These are phyloP conservation scores for Drosophila athabasca DNA, from an alignment of 1,140 invertebrate species.

Conservation along the genomic window DNA sequence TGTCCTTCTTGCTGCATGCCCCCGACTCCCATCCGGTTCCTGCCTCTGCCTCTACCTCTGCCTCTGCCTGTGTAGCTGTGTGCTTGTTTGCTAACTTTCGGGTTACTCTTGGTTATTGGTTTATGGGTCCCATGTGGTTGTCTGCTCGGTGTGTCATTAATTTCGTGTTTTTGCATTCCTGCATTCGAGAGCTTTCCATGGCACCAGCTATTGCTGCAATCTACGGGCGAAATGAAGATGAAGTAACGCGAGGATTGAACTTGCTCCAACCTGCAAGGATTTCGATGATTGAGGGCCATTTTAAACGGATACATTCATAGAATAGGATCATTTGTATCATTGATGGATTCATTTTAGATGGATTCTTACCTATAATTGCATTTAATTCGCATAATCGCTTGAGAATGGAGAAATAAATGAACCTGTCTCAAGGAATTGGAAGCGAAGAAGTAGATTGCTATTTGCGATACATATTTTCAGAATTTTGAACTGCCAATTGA, in stretches of 20 bases:
- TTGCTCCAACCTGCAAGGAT: neutral
- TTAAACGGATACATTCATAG: no score
- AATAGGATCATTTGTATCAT: no score
- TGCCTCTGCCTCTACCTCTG: neutral
- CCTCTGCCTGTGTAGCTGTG: conserved; percentile 11
- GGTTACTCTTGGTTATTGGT: conserved; percentile 74
- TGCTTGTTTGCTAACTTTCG: conserved; percentile 63
- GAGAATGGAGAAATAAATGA: no score
- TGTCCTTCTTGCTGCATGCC: neutral
- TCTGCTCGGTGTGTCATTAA: conserved; percentile 64
- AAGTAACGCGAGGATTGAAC: neutral
- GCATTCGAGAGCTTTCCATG: conserved; percentile 12
- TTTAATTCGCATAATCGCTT: no score
- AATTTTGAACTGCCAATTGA: no score
- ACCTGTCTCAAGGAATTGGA: no score
- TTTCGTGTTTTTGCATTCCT: conserved; percentile 46
- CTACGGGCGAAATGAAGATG: no score
- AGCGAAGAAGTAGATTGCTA: no score
- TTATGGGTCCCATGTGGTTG: conserved; percentile 56
- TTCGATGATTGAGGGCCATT: no score
- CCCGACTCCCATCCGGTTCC: neutral
- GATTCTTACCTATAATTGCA: no score
- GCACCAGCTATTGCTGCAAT: neutral
- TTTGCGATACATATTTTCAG: no score
- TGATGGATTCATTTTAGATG: no score